phyloP scores from a whole-genome alignment of 2,113 vertebrate genomes.

The Labeo catla region DNA sequence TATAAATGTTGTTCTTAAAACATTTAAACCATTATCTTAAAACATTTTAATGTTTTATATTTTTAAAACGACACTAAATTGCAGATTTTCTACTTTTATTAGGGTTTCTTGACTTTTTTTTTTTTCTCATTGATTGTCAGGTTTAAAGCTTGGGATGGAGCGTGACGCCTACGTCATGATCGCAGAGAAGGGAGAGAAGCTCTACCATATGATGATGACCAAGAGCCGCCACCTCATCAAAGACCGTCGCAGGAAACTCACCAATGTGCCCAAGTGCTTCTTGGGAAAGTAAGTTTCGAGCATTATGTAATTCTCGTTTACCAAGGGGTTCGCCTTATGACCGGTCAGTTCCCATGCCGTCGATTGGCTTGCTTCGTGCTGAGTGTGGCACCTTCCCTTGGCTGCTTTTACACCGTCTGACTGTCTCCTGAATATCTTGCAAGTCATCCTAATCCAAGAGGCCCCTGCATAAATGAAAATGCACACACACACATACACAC shows the following conservation, averaged over 20 bases:
- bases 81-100: neutral
- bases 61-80: neutral
- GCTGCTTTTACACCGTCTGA: neutral
- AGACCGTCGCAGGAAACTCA: slow-evolving; percentile 94
- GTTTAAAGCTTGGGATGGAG: slow-evolving; percentile 97
- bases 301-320: neutral
- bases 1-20: neutral
- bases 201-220: slow-evolving; percentile 99
- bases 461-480: slow-evolving; percentile 31
- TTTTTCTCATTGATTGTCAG: slow-evolving; percentile 65
- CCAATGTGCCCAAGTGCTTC: slow-evolving; percentile 97
- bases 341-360: neutral
- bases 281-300: slow-evolving; percentile 93
- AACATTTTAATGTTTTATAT: neutral
- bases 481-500: slow-evolving; percentile 48
- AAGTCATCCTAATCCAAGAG: slow-evolving; percentile 49
- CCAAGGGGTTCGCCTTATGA: neutral
- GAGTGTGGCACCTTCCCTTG: neutral
- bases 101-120: neutral
- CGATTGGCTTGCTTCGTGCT: neutral
- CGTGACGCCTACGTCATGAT: slow-evolving; percentile 97
- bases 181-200: slow-evolving; percentile 96
- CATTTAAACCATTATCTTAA: neutral
- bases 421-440: slow-evolving; percentile 38
- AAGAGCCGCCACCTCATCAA: slow-evolving; percentile 94